Evolutionary conservation across 2,888 invertebrate species (phyloP), one percentile per base, ranked within the genome.

Genomic region (Ligdia adustata): DNA sequence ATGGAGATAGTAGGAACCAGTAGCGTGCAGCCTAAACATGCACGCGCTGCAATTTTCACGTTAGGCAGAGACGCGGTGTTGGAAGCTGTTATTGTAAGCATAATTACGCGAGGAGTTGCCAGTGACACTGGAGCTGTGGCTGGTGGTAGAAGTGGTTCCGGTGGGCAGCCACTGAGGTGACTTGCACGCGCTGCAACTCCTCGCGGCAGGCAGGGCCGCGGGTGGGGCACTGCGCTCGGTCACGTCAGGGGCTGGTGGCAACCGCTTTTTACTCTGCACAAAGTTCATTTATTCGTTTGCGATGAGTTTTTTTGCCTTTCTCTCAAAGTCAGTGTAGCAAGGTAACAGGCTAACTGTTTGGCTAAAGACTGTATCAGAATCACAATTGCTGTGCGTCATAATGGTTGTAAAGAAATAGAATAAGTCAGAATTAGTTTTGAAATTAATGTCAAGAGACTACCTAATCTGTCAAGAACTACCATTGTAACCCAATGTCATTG

Each of bases 41-140:
- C 18, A 18, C 4, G 1, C 4, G 18, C 18, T 18, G 7, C 7
- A 1, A 6, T 7, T 1, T 18, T 6, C 5, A 1, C 1, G 7
- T 18, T 6, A 1, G 18, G 18, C 7, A 18, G 7, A 6, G 7
- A 18, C 7, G 18, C 6, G 9, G 26, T 26, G 26, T 26, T 9
- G 1, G 4, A 26, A 26, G 5, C 9, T 11, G 6, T n/a, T 14
- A 7, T 11, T 12, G 18, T 9, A 2, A 12, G 11, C 1, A 27
- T 16, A 76, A 91, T 91, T 65, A 92, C 93, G 91, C 43, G 92
- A 92, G 24, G 92, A 92, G 71, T 90, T 92, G 4, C 91, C 92
- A 49, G 92, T 92, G 41, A 91, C 90, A 50, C 92, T 92, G 49
- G 92, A 92, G 64, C 92, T 92, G 70, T 91, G 91, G 64, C 91